Conservation (phyloP, 2,113 vertebrate species). For the Tichodroma muraria region DNA sequence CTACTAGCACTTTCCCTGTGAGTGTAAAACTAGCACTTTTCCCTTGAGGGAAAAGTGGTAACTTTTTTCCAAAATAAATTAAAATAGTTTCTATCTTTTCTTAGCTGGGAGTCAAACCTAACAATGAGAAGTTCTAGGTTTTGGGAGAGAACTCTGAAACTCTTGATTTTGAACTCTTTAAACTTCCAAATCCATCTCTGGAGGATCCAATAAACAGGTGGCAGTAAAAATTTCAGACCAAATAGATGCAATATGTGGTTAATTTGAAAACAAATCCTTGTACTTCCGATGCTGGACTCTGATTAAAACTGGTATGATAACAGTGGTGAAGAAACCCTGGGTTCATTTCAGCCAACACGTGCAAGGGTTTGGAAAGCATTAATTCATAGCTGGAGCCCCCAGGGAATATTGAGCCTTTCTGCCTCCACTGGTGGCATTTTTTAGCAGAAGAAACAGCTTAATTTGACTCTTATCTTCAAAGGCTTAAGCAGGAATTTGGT, state of each 20-base stretch:
- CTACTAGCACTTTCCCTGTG: not conserved
- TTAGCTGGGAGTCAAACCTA: not conserved
- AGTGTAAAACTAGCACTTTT: no score
- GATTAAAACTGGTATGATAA: not conserved
- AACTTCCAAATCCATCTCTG: not conserved
- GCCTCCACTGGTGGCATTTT: not conserved
- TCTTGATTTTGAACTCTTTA: not conserved
- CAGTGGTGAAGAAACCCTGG: not conserved
- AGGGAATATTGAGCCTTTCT: not conserved
- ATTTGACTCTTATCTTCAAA: conserved; percentile 12
- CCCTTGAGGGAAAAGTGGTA: not conserved
- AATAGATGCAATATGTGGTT: not conserved
- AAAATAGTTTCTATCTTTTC: not conserved
- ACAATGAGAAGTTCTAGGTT: not conserved
- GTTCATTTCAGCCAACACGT: not conserved
- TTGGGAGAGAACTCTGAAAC: not conserved
- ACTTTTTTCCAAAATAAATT: not conserved
- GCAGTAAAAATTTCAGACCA: not conserved
- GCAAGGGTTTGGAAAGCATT: not conserved
- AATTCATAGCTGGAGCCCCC: not conserved
- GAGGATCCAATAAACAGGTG: not conserved
- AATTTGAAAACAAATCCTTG: not conserved
- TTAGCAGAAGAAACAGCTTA: not conserved
- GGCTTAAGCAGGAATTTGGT: not conserved
- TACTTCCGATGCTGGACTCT: not conserved